Percentiles rank a stretch among this genome's conserved stretches.
Evolutionary conservation across 1,140 invertebrate species (phyloP).

Genomic region (Macrotrachela quadricornifera): DNA sequence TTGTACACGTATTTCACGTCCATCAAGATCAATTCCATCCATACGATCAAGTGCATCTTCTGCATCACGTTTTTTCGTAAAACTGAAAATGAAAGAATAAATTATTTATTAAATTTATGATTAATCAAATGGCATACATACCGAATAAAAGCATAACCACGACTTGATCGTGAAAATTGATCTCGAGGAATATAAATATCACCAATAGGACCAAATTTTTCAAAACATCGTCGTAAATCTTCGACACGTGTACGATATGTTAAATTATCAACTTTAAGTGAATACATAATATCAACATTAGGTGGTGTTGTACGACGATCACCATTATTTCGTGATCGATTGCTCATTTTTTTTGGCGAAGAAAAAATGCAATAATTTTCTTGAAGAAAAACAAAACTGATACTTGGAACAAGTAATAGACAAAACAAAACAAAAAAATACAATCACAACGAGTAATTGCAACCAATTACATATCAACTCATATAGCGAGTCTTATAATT

Average conservation of each 20-base stretch:
- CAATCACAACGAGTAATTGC: no score
- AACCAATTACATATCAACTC: no score
- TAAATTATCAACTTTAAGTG: slow-evolving; percentile 88
- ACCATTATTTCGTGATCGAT: no score
- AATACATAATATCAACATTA: slow-evolving; percentile 82
- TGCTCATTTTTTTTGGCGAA: no score
- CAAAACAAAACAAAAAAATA: no score
- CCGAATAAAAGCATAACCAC: slow-evolving; percentile 90
- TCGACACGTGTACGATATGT: slow-evolving; percentile 86
- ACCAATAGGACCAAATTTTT: slow-evolving; percentile 85
- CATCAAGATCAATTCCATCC: slow-evolving; percentile 75
- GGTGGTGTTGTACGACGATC: slow-evolving; percentile 40
- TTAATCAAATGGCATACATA: slow-evolving; percentile 23
- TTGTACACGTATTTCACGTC: slow-evolving; percentile 76
- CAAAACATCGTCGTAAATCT: slow-evolving; percentile 75
- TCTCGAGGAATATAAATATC: slow-evolving; percentile 94
- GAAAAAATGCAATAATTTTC: no score
- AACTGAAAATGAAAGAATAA: slow-evolving; percentile 36
- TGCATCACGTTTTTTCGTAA: slow-evolving; percentile 78
- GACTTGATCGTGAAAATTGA: slow-evolving; percentile 70
- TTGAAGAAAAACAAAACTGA: no score
- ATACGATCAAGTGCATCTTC: slow-evolving; percentile 80
- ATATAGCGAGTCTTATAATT: no score
- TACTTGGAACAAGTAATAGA: no score
- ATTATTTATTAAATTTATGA: not conserved